Conservation (phyloP, 2,113 vertebrate genomes). For the Mobula birostris region DNA sequence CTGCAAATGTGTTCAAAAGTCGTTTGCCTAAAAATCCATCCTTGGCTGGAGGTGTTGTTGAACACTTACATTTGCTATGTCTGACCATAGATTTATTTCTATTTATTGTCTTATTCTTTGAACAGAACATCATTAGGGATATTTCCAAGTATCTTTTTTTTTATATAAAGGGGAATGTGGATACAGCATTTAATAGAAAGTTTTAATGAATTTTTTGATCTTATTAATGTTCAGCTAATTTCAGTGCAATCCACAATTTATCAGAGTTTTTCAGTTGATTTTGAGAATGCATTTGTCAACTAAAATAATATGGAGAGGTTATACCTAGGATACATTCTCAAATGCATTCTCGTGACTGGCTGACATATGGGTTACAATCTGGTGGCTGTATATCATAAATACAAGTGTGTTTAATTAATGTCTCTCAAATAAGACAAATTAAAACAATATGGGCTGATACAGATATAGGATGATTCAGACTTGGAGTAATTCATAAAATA, state of each 20-base stretch:
- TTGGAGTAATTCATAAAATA: constrained; percentile 24
- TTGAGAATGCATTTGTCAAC: background rate
- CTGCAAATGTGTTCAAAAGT: background rate
- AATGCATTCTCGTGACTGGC: background rate
- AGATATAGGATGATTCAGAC: constrained; percentile 34
- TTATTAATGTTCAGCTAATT: background rate
- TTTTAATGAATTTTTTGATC: background rate
- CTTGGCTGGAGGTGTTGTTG: too few relatives aligned
- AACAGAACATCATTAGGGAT: background rate
- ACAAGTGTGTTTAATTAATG: constrained; percentile 36
- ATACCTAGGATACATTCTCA: background rate
- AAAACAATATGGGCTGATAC: constrained; percentile 26
- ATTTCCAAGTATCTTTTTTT: background rate
- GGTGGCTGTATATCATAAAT: background rate
- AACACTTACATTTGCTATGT: too few relatives aligned
- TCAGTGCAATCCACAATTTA: background rate
- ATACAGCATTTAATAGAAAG: background rate
- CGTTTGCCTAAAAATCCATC: too few relatives aligned
- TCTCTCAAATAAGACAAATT: constrained; percentile 32
- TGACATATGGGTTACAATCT: constrained; percentile 3
- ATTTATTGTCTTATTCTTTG: too few relatives aligned
- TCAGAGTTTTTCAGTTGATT: background rate
- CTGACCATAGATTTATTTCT: too few relatives aligned
- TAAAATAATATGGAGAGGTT: background rate
- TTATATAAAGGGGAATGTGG: background rate